Base-by-base conservation (phyloP, 2,797 vertebrate species). In the Hozukius guyotensis region DNA sequence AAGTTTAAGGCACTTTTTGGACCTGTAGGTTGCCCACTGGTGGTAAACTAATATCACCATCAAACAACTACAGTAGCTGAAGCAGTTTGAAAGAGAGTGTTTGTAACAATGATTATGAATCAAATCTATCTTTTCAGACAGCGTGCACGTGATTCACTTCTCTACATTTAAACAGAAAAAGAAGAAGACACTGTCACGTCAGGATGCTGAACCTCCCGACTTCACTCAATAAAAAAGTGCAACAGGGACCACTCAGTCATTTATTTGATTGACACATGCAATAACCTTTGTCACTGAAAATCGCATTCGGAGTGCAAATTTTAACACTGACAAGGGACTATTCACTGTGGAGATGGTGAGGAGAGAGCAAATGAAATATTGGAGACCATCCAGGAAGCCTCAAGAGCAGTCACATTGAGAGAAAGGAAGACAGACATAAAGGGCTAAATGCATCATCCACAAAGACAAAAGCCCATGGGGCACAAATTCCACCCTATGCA, bases 251-350 rank as follows among this genome's bases (percentile, higher is more conserved):
- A 27, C 70, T 69, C 46, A 4, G 42, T 65, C 20, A 78, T 83
- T 69, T 67, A 69, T 81, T 85, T 85, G 86, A 91, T 2, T 80
- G 90, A 72, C 76, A 60, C 42, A 49, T 71, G 72, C 81, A 88
- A 90, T 88, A 88, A 88, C 63, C n/a, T 55, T 53, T 24, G 60
- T 65, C 65, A 38, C 18, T 71, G 53, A 25, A 85, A 84, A 77
- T 46, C 8, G 32, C 24, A 69, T 62, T 81, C 32, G 72, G 65
- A 65, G 36, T 59, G 55, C 8, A 38, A 24, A 59, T 86, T 72
- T 75, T 36, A 82, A 62, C 46, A 65, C 27, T 65, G 72, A 80
- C 72, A 61, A 25, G 77, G 66, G 67, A 83, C 52, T 31, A 78
- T 65, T 87, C 29, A 80, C 32, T 13, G 12, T 65, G 24, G 53